These are phyloP conservation scores for Electrona antarctica DNA, from an alignment of 2,113 vertebrate species.

Conservation along the genomic window DNA sequence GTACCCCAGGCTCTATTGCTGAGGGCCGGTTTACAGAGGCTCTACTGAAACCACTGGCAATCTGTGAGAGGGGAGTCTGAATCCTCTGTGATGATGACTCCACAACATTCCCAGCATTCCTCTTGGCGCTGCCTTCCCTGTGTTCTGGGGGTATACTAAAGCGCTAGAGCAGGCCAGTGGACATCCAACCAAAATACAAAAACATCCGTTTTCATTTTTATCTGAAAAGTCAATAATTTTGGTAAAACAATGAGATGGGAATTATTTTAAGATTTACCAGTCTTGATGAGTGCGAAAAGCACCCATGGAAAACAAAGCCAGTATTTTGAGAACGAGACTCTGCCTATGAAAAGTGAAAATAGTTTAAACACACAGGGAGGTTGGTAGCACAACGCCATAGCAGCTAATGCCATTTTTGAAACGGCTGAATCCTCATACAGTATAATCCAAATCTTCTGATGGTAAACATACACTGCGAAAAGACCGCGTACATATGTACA, in stretches of 20 bases:
- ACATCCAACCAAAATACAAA: slow-evolving; percentile 1
- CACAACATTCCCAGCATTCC: slow-evolving; percentile 52
- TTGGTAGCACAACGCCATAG: not conserved
- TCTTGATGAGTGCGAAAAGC: slow-evolving; percentile 69
- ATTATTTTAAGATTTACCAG: slow-evolving; percentile 60
- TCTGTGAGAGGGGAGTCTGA: slow-evolving; percentile 22
- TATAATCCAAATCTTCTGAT: too few species aligned
- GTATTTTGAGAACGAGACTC: slow-evolving; percentile 32
- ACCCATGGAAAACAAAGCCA: slow-evolving; percentile 67
- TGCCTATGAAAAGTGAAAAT: slow-evolving; percentile 43
- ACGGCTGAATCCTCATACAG: too few species aligned
- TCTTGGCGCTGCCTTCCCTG: slow-evolving; percentile 21
- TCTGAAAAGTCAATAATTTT: slow-evolving; percentile 1
- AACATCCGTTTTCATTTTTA: not conserved
- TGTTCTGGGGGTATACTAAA: slow-evolving; percentile 7
- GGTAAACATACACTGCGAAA: not conserved
- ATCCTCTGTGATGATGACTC: slow-evolving; percentile 39
- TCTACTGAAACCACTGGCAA: slow-evolving; percentile 47
- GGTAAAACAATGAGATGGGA: slow-evolving; percentile 4
- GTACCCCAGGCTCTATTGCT: slow-evolving; percentile 68
- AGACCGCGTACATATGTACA: too few species aligned
- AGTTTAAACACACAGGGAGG: not conserved
- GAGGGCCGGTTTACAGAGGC: slow-evolving; percentile 50
- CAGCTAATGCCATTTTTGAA: too few species aligned
- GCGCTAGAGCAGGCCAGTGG: slow-evolving; percentile 37